These are phyloP conservation scores for Anseranas semipalmata DNA, from an alignment of 2,113 vertebrate genomes.

Conservation along the genomic window DNA sequence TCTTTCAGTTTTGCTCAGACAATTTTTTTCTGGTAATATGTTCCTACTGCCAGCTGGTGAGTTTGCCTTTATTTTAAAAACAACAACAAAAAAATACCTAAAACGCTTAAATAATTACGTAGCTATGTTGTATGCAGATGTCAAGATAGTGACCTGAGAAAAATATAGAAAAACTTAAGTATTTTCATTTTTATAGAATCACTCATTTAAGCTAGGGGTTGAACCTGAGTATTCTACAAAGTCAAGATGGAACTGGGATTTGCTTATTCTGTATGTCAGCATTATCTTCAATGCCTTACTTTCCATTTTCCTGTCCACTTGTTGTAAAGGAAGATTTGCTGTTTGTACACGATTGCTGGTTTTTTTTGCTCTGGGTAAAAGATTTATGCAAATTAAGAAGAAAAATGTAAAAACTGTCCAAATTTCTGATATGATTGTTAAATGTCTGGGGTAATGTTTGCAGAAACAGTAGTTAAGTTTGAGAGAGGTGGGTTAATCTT, in stretches of 20 bases:
- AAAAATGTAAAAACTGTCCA: background rate
- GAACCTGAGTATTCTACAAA: background rate
- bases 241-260: background rate
- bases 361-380: background rate
- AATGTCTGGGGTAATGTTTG: background rate
- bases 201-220: background rate
- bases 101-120: background rate
- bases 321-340: background rate
- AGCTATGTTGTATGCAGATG: background rate
- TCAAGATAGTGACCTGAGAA: background rate
- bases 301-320: background rate
- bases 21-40: background rate
- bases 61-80: background rate
- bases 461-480: background rate
- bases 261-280: background rate
- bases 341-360: background rate
- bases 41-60: background rate
- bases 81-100: background rate
- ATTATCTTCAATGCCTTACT: background rate
- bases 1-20: background rate
- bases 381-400: background rate
- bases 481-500: conserved; percentile 14
- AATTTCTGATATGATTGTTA: background rate
- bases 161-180: background rate
- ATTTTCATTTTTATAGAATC: background rate